A percentile compares a stretch with the other conserved stretches of the same genome.
These are phyloP conservation scores for Trinectes maculatus DNA, from an alignment of 2,113 vertebrate genomes.

Conservation along the genomic window DNA sequence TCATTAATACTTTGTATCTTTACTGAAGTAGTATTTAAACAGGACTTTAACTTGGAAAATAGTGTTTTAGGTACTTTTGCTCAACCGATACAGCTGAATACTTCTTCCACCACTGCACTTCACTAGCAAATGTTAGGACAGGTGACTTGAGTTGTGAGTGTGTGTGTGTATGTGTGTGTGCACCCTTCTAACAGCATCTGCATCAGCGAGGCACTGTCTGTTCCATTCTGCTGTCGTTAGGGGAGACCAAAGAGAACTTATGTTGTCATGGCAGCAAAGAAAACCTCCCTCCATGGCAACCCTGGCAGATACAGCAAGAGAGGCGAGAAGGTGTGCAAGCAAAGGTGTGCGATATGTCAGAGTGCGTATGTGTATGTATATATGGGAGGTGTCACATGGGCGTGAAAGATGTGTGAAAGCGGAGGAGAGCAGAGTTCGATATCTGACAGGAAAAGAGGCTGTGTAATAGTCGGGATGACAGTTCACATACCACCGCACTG, in stretches of 20 bases:
- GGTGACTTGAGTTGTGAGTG: slow-evolving; percentile 18
- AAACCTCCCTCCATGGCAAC: slow-evolving; percentile 70
- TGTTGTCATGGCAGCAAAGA: slow-evolving; percentile 76
- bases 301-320: slow-evolving; percentile 29
- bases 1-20: too few species aligned
- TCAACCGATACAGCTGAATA: too few species aligned
- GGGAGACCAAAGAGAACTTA: slow-evolving; percentile 57
- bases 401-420: slow-evolving; percentile 23
- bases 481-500: neutral
- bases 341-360: slow-evolving; percentile 41
- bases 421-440: slow-evolving; percentile 34
- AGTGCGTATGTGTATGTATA: slow-evolving; percentile 14
- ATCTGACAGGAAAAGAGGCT: slow-evolving; percentile 11
- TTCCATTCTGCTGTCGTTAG: slow-evolving; percentile 46
- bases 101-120: neutral
- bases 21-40: too few species aligned
- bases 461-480: slow-evolving; percentile 24
- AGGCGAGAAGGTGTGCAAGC: slow-evolving; percentile 5
- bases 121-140: slow-evolving; percentile 1
- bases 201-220: slow-evolving; percentile 26
- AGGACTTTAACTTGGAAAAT: neutral
- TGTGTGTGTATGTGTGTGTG: slow-evolving; percentile 2
- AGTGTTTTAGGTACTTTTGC: too few species aligned
- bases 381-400: slow-evolving; percentile 14
- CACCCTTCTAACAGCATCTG: slow-evolving; percentile 25